Percentiles rank a stretch among this genome's conserved stretches.
phyloP scores from a whole-genome alignment of 2,797 vertebrate species.

The Pitangus sulphuratus region DNA sequence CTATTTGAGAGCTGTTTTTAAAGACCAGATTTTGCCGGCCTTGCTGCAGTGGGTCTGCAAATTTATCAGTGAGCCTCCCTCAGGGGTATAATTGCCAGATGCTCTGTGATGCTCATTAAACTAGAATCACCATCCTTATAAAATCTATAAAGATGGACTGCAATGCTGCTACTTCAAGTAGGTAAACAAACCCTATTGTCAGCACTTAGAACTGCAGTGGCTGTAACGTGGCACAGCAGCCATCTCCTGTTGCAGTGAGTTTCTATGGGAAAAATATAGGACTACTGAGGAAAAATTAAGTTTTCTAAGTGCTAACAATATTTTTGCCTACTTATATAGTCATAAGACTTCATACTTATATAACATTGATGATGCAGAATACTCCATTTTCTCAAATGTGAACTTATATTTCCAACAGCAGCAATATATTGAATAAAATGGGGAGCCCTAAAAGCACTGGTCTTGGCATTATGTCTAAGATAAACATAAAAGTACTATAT shows the following conservation, averaged over 20 bases:
- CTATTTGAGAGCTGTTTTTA: neutral
- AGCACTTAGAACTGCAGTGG: neutral
- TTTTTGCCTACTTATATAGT: neutral
- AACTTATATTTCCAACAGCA: neutral
- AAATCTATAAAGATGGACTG: constrained; percentile 12
- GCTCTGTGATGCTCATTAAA: constrained; percentile 51
- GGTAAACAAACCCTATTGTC: neutral
- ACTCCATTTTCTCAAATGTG: neutral
- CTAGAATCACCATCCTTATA: constrained; percentile 41
- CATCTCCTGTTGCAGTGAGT: neutral
- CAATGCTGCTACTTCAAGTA: neutral
- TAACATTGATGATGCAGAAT: neutral
- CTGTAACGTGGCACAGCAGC: neutral
- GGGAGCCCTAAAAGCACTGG: neutral
- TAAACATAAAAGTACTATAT: neutral
- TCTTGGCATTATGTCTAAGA: neutral
- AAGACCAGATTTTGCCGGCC: neutral
- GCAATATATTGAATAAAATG: neutral
- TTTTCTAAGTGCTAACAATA: neutral
- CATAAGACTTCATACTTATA: neutral
- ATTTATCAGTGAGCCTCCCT: constrained; percentile 40
- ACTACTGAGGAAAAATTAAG: neutral
- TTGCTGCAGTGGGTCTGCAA: neutral
- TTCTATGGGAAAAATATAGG: neutral
- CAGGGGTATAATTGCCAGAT: constrained; percentile 49